A percentile compares a stretch with the other conserved stretches of the same genome.
Conservation (phyloP, 2,888 invertebrate genomes). For the Nemotelus pantherinus region DNA sequence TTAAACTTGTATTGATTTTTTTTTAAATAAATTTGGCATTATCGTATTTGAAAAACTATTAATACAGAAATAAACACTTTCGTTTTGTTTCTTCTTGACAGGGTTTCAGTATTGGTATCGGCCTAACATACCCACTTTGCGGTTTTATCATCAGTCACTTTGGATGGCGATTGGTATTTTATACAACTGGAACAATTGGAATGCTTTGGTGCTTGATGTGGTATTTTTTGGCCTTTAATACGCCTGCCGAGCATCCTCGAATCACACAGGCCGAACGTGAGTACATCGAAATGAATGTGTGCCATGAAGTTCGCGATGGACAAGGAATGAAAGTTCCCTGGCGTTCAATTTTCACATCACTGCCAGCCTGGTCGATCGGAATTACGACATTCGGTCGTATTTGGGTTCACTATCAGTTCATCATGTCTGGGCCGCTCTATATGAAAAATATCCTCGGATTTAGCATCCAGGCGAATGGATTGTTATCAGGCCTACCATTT, state of each 20-base stretch:
- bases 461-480: slow-evolving; percentile 75
- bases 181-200: slow-evolving; percentile 74
- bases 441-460: slow-evolving; percentile 77
- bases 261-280: slow-evolving; percentile 72
- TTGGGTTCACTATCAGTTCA: slow-evolving; percentile 79
- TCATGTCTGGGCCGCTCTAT: slow-evolving; percentile 75
- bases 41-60: background rate
- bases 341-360: slow-evolving; percentile 71
- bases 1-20: no score
- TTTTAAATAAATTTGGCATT: background rate
- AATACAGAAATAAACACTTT: background rate
- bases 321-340: slow-evolving; percentile 70
- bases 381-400: slow-evolving; percentile 79
- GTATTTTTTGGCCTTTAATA: slow-evolving; percentile 76
- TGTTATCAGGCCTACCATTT: slow-evolving; percentile 75
- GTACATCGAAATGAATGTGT: slow-evolving; percentile 73
- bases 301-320: slow-evolving; percentile 66
- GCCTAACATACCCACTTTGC: slow-evolving; percentile 75
- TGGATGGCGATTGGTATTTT: slow-evolving; percentile 76
- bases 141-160: slow-evolving; percentile 75
- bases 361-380: slow-evolving; percentile 76
- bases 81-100: slow-evolving; percentile 52
- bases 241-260: slow-evolving; percentile 74
- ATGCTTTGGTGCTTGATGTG: slow-evolving; percentile 74
- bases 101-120: slow-evolving; percentile 80